Evolutionary conservation across 2,113 vertebrate genomes (phyloP).

Genomic region (Xerus inauris): DNA sequence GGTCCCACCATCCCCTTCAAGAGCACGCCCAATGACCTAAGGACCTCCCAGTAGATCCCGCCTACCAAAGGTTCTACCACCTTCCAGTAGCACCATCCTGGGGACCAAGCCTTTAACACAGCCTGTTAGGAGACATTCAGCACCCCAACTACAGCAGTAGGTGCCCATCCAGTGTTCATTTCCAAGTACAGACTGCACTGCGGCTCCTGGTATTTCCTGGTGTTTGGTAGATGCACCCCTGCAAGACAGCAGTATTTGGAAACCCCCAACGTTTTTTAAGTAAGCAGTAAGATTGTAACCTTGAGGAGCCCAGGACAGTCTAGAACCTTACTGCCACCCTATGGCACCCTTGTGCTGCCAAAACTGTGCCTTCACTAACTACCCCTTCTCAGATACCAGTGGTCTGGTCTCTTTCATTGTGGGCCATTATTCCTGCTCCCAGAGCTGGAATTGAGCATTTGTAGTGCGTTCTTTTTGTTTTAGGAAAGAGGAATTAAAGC

Average conservation of each 20-base stretch:
- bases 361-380: background rate
- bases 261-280: background rate
- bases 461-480: background rate
- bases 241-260: background rate
- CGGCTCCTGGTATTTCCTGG: background rate
- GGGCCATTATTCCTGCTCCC: background rate
- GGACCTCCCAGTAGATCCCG: background rate
- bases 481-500: constrained; percentile 32
- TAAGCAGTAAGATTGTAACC: background rate
- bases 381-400: background rate
- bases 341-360: background rate
- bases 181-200: background rate
- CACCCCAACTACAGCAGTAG: background rate
- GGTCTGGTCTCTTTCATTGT: background rate
- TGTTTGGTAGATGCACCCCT: background rate
- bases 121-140: too few species aligned
- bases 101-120: background rate
- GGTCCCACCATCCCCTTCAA: background rate
- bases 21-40: background rate
- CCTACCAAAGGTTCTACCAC: background rate
- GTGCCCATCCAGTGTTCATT: background rate
- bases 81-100: background rate
- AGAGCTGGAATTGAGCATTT: constrained; percentile 13
- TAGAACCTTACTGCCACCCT: background rate
- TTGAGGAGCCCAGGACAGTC: background rate